A percentile compares a stretch with the other conserved stretches of the same genome.
Conservation (phyloP, 2,888 invertebrate species). For the Ectemnius continuus region DNA sequence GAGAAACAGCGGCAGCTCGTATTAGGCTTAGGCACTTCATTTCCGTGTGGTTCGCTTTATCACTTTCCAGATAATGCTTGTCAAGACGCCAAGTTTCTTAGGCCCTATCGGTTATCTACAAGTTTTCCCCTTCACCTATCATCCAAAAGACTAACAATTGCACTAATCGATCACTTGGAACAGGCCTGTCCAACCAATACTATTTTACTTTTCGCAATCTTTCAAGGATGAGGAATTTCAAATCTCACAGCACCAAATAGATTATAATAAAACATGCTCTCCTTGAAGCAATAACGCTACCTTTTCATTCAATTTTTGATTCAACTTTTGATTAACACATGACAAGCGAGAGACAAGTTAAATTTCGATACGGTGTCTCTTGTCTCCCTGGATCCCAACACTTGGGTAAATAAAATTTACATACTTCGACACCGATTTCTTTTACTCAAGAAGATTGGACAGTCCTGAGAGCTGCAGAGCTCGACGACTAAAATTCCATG, state of each 20-base stretch:
- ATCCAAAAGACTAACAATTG: conserved; percentile 50
- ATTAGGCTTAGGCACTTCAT: conserved; percentile 51
- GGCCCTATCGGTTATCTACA: conserved; percentile 36
- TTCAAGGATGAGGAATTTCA: background rate
- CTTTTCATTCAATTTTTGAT: too few species aligned
- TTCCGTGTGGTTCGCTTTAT: conserved; percentile 9
- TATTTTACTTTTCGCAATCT: background rate
- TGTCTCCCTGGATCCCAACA: background rate
- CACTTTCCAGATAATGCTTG: background rate
- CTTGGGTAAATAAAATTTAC: conserved; percentile 2
- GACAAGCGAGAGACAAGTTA: too few species aligned
- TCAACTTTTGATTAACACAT: too few species aligned
- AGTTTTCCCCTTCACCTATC: conserved; percentile 17
- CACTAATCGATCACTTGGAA: conserved; percentile 48
- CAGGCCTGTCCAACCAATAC: conserved; percentile 36
- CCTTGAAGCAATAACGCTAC: background rate
- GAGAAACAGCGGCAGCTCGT: conserved; percentile 52
- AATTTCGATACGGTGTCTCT: too few species aligned
- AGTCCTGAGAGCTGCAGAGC: conserved; percentile 18
- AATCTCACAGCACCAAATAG: background rate
- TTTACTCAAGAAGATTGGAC: conserved; percentile 9
- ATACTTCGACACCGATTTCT: background rate
- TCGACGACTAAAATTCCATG: background rate
- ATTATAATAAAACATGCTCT: background rate
- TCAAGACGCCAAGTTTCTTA: conserved; percentile 19